Evolutionary conservation across 2,113 vertebrate species (phyloP).

Genomic region (Sterrhoptilus dennistouni): DNA sequence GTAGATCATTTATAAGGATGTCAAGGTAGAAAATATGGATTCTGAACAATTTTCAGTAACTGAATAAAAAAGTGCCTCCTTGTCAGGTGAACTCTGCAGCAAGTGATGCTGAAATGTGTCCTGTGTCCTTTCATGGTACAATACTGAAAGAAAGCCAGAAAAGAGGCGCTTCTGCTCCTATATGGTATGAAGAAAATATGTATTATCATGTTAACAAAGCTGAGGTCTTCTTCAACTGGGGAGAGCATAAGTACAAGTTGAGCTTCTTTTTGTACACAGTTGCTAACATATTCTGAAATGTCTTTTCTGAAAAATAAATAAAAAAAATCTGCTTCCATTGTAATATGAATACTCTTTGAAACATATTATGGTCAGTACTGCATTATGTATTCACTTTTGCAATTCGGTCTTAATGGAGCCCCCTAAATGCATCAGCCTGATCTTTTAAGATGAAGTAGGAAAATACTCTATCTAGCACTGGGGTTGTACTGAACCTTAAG

Average conservation of each 20-base stretch:
- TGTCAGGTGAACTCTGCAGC: not conserved
- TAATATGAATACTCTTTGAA: not conserved
- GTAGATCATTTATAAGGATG: constrained; percentile 9
- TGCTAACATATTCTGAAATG: not conserved
- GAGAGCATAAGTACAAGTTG: not conserved
- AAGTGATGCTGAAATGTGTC: not conserved
- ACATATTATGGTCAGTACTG: not conserved
- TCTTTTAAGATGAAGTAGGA: not conserved
- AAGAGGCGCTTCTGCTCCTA: not conserved
- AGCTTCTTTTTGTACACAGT: not conserved
- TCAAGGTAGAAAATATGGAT: constrained; percentile 17
- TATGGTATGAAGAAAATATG: not conserved
- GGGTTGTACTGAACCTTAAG: not conserved
- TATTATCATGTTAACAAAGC: constrained; percentile 7
- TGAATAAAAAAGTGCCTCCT: not conserved
- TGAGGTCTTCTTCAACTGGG: not conserved
- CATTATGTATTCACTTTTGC: not conserved
- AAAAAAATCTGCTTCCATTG: not conserved
- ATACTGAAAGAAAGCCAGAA: not conserved
- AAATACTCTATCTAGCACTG: not conserved
- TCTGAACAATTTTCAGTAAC: not conserved
- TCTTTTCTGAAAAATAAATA: not conserved
- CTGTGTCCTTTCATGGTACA: not conserved
- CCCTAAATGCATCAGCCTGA: not conserved
- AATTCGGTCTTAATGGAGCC: not conserved